Evolutionary conservation across 1,140 invertebrate species (phyloP).

Genomic region (Hyphantria cunea): DNA sequence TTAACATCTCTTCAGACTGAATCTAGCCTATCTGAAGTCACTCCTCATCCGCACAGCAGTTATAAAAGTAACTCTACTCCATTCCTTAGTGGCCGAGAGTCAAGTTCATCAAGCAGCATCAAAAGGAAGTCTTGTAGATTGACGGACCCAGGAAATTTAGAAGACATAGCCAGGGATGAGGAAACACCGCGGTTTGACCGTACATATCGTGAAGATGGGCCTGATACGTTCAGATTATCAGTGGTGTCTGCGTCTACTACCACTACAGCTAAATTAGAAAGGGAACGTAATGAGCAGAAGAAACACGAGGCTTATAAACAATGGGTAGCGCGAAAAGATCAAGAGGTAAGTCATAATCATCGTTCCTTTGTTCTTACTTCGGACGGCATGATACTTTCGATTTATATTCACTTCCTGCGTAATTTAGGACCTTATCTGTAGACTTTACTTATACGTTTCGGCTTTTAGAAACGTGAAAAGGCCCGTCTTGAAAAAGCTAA

Average conservation of each 20-base stretch:
- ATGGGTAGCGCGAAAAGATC: slow-evolving; percentile 72
- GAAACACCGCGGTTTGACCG: slow-evolving; percentile 56
- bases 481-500: slow-evolving; percentile 55
- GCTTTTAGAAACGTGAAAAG: slow-evolving; percentile 58
- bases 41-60: slow-evolving; percentile 67
- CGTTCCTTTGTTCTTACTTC: too few relatives aligned
- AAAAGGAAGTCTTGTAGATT: slow-evolving; percentile 70
- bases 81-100: slow-evolving; percentile 62
- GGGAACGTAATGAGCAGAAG: slow-evolving; percentile 68
- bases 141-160: slow-evolving; percentile 18
- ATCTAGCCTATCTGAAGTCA: slow-evolving; percentile 58
- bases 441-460: too few relatives aligned
- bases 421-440: too few relatives aligned
- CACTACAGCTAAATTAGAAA: slow-evolving; percentile 70
- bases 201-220: slow-evolving; percentile 64
- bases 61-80: slow-evolving; percentile 74
- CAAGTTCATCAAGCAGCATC: slow-evolving; percentile 61
- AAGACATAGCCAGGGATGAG: slow-evolving; percentile 42
- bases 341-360: slow-evolving; percentile 51
- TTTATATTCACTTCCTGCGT: too few relatives aligned
- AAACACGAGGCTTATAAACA: slow-evolving; percentile 69
- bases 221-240: slow-evolving; percentile 72
- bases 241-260: slow-evolving; percentile 71
- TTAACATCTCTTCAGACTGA: slow-evolving; percentile 64
- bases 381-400: too few relatives aligned